Evolutionary conservation across 2,113 vertebrate species (phyloP).

Genomic region (Thamnaconus septentrionalis): DNA sequence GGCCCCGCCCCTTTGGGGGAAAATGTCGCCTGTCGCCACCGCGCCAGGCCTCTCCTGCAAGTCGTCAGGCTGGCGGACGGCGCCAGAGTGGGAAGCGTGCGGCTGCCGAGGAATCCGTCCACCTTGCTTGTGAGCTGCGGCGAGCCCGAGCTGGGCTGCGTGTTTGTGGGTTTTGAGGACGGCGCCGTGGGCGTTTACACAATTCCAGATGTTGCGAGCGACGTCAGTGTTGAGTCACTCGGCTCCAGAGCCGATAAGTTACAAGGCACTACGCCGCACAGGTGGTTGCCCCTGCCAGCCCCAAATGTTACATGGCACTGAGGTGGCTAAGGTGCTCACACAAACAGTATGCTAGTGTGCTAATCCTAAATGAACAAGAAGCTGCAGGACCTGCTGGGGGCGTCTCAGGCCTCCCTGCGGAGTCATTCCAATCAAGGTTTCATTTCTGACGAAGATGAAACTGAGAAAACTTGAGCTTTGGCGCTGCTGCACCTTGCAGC

Average conservation of each 20-base stretch:
- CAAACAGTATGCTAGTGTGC: too few relatives aligned
- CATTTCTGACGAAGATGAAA: too few relatives aligned
- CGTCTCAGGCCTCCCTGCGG: too few relatives aligned
- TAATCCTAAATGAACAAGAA: too few relatives aligned
- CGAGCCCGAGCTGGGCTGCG: constrained; percentile 33
- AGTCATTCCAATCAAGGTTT: too few relatives aligned
- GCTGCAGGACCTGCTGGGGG: too few relatives aligned
- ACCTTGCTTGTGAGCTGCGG: constrained; percentile 47
- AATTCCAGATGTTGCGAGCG: constrained; percentile 36
- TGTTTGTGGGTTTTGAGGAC: constrained; percentile 79
- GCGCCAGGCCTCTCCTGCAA: constrained; percentile 60
- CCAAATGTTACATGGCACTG: constrained; percentile 62
- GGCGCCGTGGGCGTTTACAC: constrained; percentile 76
- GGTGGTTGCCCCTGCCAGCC: constrained; percentile 43
- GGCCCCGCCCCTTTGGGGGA: constrained; percentile 1
- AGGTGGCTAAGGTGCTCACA: neutral
- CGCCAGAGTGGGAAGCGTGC: constrained; percentile 60
- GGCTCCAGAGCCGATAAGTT: neutral
- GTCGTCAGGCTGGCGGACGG: constrained; percentile 65
- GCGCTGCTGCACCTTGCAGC: too few relatives aligned
- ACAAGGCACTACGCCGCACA: constrained; percentile 46
- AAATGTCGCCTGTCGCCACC: constrained; percentile 52
- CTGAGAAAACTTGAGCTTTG: too few relatives aligned
- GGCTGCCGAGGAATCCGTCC: constrained; percentile 60
- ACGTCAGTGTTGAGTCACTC: constrained; percentile 1